Evolutionary conservation across 2,113 vertebrate genomes (phyloP), one percentile per base, ranked within the genome.

Genomic region (Heterotis niloticus): DNA sequence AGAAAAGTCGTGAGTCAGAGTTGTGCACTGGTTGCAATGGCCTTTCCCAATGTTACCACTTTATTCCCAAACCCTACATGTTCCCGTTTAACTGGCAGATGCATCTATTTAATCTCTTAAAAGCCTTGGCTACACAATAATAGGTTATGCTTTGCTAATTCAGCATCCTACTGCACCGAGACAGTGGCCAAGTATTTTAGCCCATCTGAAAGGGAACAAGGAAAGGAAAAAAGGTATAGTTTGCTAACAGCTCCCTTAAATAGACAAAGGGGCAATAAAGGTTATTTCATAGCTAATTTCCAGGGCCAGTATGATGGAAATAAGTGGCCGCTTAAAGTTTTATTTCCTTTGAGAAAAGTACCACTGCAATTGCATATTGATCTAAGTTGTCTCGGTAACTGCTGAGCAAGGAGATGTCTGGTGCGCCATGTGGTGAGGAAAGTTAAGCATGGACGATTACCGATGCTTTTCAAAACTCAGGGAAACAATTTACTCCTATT

Each of bases 31-130:
- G 64, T 81, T 75, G n/a, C 17, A 5, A 66, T 86, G 78, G 83
- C 79, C 78, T 87, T 70, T 83, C 64, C 81, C 78, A 79, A 65
- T 82, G 68, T 75, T 77, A 71, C 34, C 24, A 60, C 64, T 76
- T 76, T 77, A 73, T 80, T 69, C 84, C 51, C 79, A 81, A 44
- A 78, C 69, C 72, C 73, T 57, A 77, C 14, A 64, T 56, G 82
- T 82, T 44, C 79, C 13, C 70, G 81, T 73, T 81, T 60, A 79
- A 64, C 75, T 75, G 81, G 80, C 69, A 83, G 77, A 83, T 78
- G 59, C 80, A 80, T 72, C 13, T 12, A 51, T 74, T 76, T 79
- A 80, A 59, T 65, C 64, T 77, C 69, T 76, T 65, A 75, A 26
- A 44, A 67, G 66, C 75, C 60, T 66, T 29, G n/a, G 62, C 54